Conservation (phyloP, 2,113 vertebrate genomes). For the Chionis minor region DNA sequence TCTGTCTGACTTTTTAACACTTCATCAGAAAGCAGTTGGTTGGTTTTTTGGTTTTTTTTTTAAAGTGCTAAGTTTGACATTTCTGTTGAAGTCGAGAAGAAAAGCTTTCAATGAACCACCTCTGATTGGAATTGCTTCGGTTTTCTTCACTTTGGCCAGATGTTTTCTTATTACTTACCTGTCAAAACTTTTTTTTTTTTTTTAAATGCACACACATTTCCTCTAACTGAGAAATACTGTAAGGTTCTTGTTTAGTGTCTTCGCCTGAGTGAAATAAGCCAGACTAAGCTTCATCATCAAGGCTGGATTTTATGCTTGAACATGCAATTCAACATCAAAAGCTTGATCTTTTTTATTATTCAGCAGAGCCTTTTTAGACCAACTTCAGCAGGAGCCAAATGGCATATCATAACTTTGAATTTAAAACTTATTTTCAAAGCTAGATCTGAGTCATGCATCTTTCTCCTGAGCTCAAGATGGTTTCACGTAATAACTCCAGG, state of each 20-base stretch:
- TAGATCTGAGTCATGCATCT: constrained; percentile 31
- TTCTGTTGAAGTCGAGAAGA: constrained; percentile 50
- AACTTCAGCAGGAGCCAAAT: constrained; percentile 51
- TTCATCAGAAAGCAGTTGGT: constrained; percentile 13
- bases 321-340: constrained; percentile 62
- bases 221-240: constrained; percentile 35
- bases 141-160: constrained; percentile 55
- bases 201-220: constrained; percentile 34
- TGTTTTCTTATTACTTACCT: constrained; percentile 69
- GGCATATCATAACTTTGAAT: constrained; percentile 37
- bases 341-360: constrained; percentile 63
- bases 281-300: constrained; percentile 45
- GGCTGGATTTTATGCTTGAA: constrained; percentile 56
- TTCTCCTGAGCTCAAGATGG: constrained; percentile 25
- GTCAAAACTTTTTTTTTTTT: not conserved
- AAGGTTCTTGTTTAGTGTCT: constrained; percentile 31
- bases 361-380: constrained; percentile 33
- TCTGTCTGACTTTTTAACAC: not conserved
- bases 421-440: constrained; percentile 51
- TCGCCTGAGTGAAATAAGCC: constrained; percentile 42
- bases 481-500: not conserved
- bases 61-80: constrained; percentile 2
- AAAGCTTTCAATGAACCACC: constrained; percentile 58
- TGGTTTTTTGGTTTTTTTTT: too few relatives aligned
- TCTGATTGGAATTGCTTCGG: constrained; percentile 65